A percentile compares a stretch with the other conserved stretches of the same genome.
These are phyloP conservation scores for Silurus lanzhouensis DNA, from an alignment of 2,797 vertebrate genomes.

Conservation along the genomic window DNA sequence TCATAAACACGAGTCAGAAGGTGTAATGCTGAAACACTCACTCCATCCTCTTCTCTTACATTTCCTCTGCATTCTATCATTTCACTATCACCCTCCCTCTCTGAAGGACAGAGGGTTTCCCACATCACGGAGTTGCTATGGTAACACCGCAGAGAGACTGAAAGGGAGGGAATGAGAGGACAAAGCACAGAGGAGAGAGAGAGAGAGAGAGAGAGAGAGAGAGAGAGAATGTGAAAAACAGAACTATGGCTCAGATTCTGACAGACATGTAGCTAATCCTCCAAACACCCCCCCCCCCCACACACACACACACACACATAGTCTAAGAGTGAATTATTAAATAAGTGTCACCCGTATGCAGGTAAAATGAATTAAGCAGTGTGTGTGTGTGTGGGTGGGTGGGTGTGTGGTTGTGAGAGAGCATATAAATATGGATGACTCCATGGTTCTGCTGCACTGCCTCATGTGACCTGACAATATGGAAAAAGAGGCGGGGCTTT, in stretches of 20 bases:
- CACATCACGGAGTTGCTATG: slow-evolving; percentile 83
- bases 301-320: not conserved
- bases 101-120: slow-evolving; percentile 83
- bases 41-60: not conserved
- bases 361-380: not conserved
- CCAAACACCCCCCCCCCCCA: not conserved
- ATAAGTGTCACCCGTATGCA: not conserved
- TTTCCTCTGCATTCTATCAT: slow-evolving; percentile 46
- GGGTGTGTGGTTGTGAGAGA: not conserved
- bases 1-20: not conserved
- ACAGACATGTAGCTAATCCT: not conserved
- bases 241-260: not conserved
- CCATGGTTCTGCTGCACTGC: slow-evolving; percentile 6
- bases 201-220: slow-evolving; percentile 11
- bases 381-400: slow-evolving; percentile 13
- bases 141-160: slow-evolving; percentile 75
- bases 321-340: not conserved
- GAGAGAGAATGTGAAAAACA: not conserved
- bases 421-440: not conserved
- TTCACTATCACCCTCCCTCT: slow-evolving; percentile 33
- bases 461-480: not conserved
- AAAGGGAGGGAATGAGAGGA: slow-evolving; percentile 42
- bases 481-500: slow-evolving; percentile 42
- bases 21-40: slow-evolving; percentile 7
- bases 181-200: slow-evolving; percentile 41